Conservation (phyloP, 1,140 invertebrate species). For the Drosophila athabasca region DNA sequence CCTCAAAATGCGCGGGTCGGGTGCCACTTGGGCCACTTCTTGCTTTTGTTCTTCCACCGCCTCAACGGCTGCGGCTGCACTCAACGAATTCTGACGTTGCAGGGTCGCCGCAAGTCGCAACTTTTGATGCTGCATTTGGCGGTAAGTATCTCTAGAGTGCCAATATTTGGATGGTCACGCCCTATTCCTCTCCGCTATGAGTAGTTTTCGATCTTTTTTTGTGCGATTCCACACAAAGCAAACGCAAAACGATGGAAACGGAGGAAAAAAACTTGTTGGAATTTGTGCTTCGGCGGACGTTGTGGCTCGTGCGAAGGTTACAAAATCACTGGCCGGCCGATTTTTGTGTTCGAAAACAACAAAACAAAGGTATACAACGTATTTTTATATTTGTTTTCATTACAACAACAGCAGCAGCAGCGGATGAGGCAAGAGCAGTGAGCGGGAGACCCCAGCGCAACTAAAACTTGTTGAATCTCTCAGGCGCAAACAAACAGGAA, state of each 20-base stretch:
- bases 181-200: constrained; percentile 22
- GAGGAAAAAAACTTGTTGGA: constrained; percentile 50
- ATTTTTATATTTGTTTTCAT: constrained; percentile 67
- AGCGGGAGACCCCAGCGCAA: constrained; percentile 21
- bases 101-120: constrained; percentile 35
- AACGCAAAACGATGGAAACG: constrained; percentile 13
- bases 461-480: constrained; percentile 68
- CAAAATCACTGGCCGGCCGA: constrained; percentile 70
- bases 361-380: constrained; percentile 59
- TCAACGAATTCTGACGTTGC: constrained; percentile 35
- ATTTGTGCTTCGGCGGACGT: constrained; percentile 42
- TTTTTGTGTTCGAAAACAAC: constrained; percentile 55
- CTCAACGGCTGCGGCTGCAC: neutral
- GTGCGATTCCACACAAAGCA: constrained; percentile 19
- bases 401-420: constrained; percentile 47
- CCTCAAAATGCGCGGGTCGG: constrained; percentile 60
- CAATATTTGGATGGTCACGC: constrained; percentile 35
- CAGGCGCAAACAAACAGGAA: constrained; percentile 69
- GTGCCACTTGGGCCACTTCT: constrained; percentile 16
- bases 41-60: constrained; percentile 8
- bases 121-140: constrained; percentile 60
- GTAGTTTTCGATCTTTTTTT: constrained; percentile 20
- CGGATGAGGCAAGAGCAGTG: neutral
- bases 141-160: neutral
- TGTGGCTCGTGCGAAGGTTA: constrained; percentile 67